phyloP scores from a whole-genome alignment of 2,113 vertebrate species.

The Hymenochirus boettgeri region DNA sequence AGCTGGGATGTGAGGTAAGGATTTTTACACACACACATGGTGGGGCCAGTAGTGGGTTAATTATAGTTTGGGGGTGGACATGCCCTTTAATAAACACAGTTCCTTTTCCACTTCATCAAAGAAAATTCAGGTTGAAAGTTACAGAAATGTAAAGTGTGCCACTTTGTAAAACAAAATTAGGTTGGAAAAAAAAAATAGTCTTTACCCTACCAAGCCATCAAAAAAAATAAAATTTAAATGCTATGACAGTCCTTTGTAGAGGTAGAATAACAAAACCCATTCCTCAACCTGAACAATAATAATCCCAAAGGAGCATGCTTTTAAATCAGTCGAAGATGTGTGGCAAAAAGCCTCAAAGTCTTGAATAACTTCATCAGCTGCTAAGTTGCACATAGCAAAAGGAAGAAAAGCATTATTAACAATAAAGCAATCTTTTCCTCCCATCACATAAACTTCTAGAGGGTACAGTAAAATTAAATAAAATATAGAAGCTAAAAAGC shows the following conservation, averaged over 20 bases:
- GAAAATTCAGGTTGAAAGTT: too few relatives aligned
- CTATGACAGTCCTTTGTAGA: background rate
- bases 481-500: background rate
- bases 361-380: background rate
- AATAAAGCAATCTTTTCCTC: background rate
- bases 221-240: too few relatives aligned
- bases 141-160: too few relatives aligned
- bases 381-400: background rate
- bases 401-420: constrained; percentile 9
- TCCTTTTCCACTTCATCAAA: too few relatives aligned
- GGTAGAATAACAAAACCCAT: background rate
- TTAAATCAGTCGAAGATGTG: constrained; percentile 7
- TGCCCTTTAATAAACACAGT: too few relatives aligned
- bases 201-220: too few relatives aligned
- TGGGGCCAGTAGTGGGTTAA: too few relatives aligned
- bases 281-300: background rate
- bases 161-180: too few relatives aligned
- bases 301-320: constrained; percentile 1
- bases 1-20: too few relatives aligned
- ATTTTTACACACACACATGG: too few relatives aligned
- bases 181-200: too few relatives aligned
- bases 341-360: background rate
- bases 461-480: background rate
- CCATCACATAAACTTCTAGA: constrained; percentile 2
- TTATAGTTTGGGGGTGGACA: too few relatives aligned